Conservation (phyloP, 64 coral and sea anemone species). For the Acropora tenuis region DNA sequence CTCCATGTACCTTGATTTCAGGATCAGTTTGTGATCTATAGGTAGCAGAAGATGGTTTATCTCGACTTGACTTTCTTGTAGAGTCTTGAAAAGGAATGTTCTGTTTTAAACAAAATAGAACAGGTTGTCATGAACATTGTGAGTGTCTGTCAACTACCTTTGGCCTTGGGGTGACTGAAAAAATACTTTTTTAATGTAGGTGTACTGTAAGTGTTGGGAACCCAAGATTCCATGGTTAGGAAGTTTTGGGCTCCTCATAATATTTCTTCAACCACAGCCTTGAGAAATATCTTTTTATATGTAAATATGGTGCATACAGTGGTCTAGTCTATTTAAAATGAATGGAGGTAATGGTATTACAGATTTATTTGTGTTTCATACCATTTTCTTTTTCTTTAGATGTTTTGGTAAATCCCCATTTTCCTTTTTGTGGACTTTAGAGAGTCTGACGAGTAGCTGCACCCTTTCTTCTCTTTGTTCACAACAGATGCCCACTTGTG, state of each 20-base stretch:
- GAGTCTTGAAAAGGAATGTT: slow-evolving; percentile 21
- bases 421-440: slow-evolving; percentile 27
- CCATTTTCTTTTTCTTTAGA: slow-evolving; percentile 34
- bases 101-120: slow-evolving; percentile 33
- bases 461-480: slow-evolving; percentile 37
- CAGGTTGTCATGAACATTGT: slow-evolving; percentile 22
- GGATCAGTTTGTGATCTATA: background rate
- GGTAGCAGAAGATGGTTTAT: background rate
- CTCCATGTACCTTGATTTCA: background rate
- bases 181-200: background rate
- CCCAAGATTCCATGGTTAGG: background rate
- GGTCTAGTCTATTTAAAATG: slow-evolving; percentile 19
- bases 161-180: background rate
- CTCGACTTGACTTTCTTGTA: background rate
- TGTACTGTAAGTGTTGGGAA: background rate
- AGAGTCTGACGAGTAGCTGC: slow-evolving; percentile 35
- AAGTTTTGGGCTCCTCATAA: background rate
- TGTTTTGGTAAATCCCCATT: slow-evolving; percentile 35
- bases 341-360: background rate
- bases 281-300: background rate
- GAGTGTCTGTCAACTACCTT: background rate
- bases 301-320: background rate
- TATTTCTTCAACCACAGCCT: background rate
- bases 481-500: slow-evolving; percentile 34
- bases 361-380: slow-evolving; percentile 25